Evolutionary conservation across 1,140 invertebrate species (phyloP).

Genomic region (Papilio machaon): DNA sequence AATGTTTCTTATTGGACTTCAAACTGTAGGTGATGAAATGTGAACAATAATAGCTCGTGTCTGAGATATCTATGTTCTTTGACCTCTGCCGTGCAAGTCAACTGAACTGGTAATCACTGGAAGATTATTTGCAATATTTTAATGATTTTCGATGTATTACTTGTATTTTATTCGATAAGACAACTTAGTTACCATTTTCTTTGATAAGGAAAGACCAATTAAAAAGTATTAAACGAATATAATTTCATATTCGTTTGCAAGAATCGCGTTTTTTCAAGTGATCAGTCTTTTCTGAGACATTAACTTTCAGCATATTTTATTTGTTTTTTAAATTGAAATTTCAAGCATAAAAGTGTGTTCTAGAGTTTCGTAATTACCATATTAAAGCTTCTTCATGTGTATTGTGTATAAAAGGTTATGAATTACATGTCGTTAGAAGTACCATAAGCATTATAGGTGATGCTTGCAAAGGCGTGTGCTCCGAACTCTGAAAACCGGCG

Average conservation of each 20-base stretch:
- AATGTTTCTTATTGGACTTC: slow-evolving; percentile 19
- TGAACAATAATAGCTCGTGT: slow-evolving; percentile 33
- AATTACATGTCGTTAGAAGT: slow-evolving; percentile 39
- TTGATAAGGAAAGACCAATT: not conserved
- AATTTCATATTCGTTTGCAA: not conserved
- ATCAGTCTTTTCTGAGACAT: no score
- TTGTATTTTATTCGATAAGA: not conserved
- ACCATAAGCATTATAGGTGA: slow-evolving; percentile 74
- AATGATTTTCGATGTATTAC: slow-evolving; percentile 20
- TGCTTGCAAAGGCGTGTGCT: slow-evolving; percentile 71
- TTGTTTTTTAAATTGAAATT: not conserved
- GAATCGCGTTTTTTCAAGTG: not conserved
- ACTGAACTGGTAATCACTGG: slow-evolving; percentile 16
- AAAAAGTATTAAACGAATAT: not conserved
- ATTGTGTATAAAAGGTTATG: no score
- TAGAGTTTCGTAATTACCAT: not conserved
- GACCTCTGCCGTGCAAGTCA: not conserved
- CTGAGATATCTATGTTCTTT: slow-evolving; percentile 7
- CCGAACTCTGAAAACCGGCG: slow-evolving; percentile 70
- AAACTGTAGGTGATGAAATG: slow-evolving; percentile 18
- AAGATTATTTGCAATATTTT: not conserved
- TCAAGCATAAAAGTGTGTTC: no score
- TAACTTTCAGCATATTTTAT: no score
- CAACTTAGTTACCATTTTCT: not conserved
- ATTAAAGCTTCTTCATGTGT: not conserved